A percentile compares a stretch with the other conserved stretches of the same genome.
These are phyloP conservation scores for Falcunculus frontatus DNA, from an alignment of 2,113 vertebrate species.

Conservation along the genomic window DNA sequence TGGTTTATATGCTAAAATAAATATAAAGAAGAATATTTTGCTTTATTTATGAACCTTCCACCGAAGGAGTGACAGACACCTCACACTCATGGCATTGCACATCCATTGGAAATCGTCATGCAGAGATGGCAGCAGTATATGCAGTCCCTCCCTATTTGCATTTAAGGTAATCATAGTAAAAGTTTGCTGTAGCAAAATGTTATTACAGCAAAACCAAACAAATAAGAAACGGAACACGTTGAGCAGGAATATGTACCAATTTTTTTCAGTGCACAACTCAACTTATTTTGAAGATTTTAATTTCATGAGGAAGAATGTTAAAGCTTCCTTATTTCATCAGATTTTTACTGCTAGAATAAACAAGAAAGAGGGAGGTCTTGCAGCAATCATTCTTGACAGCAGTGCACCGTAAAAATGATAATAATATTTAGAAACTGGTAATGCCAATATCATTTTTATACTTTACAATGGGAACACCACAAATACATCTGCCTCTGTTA, in stretches of 20 bases:
- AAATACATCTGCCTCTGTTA: background rate
- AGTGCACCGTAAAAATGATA: background rate
- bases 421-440: background rate
- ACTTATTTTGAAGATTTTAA: background rate
- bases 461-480: background rate
- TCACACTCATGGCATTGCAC: background rate
- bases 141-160: background rate
- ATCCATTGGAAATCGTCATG: background rate
- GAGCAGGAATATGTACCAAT: background rate
- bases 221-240: background rate
- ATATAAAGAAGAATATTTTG: background rate
- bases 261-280: background rate
- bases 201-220: background rate
- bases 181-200: background rate
- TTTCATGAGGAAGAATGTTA: background rate
- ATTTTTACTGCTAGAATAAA: background rate
- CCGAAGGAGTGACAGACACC: background rate
- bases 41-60: background rate
- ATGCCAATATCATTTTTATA: background rate
- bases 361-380: background rate
- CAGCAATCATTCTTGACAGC: background rate
- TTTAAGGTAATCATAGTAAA: background rate
- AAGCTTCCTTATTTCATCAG: background rate
- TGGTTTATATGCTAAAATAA: background rate
- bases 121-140: background rate